Evolutionary conservation across 2,888 invertebrate species (phyloP), one percentile per base, ranked within the genome.

Genomic region (Pyrrhosoma nymphula): DNA sequence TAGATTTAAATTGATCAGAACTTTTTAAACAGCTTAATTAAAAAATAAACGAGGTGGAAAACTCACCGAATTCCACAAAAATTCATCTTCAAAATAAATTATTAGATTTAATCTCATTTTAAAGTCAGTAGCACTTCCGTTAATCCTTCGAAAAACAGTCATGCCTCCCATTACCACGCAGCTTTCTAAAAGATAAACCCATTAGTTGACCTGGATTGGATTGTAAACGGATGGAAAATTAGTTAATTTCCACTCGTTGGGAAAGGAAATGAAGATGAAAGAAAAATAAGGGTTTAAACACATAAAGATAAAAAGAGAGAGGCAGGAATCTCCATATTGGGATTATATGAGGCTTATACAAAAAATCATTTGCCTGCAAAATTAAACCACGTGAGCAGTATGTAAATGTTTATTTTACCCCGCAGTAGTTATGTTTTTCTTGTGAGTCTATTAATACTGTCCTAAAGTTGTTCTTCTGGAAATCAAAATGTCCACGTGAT

Each of bases 191-290:
- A 35, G 63, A 69, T 91, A 30, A 91, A 23, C 35, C 91, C 35
- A 63, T 91, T 91, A 63, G 35, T 91, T 39, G 60, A 26, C n/a
- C 63, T 26, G 35, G 26, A 91, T 69, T 39, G 63, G 91, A 91
- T 63, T 91, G 23, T 91, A 39, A 91, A 39, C 35, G 35, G 63
- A 91, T 26, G 35, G 63, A 8, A 69, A 91, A 91, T 39, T 8
- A 60, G 90, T 60, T 91, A 91, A 91, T 91, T 60, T 60, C 60
- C 18, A 60, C 12, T 39, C 35, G 23, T 0, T 35, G 1, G 30
- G 16, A 82, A 82, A 4, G 82, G 75, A 30, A 82, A 30, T 35
- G 75, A 30, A 35, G n/a, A 82, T 4, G n/a, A n/a, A n/a, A n/a
- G n/a, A n/a, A 35, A 35, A 82, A 82, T 18, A 30, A 35, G 69